A percentile compares a stretch with the other conserved stretches of the same genome.
phyloP scores from a whole-genome alignment of 2,797 vertebrate species.

The Sebastes itinus region DNA sequence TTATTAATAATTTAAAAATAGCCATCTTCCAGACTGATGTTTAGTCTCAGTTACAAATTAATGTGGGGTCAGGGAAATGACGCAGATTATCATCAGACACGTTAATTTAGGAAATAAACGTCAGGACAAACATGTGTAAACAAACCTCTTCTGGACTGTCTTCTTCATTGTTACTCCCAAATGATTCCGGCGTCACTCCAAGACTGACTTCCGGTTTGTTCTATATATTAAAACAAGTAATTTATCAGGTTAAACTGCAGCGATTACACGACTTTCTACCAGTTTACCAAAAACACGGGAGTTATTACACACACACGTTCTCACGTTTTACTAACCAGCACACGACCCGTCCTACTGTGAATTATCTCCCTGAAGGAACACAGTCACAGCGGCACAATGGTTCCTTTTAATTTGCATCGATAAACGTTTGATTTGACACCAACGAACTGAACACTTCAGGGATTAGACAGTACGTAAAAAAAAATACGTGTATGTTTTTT shows the following conservation, averaged over 20 bases:
- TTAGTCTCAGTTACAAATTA: neutral
- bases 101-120: neutral
- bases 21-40: neutral
- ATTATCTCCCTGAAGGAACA: constrained; percentile 32
- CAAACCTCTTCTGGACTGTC: constrained; percentile 70
- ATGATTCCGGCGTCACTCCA: accelerated
- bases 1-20: accelerated
- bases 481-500: neutral
- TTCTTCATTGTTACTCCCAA: constrained; percentile 63
- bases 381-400: neutral
- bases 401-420: constrained; percentile 6
- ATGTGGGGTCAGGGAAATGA: neutral
- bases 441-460: too few species aligned
- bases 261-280: neutral
- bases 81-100: neutral
- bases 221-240: accelerated
- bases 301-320: neutral
- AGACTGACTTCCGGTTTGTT: neutral
- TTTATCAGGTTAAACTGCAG: accelerated
- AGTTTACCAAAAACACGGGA: neutral
- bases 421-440: neutral
- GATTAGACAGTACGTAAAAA: neutral
- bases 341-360: neutral
- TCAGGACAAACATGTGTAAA: constrained; percentile 8
- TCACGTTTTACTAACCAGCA: constrained; percentile 26